Conservation (phyloP, 2,888 invertebrate species). For the Mechanitis mazaeus region DNA sequence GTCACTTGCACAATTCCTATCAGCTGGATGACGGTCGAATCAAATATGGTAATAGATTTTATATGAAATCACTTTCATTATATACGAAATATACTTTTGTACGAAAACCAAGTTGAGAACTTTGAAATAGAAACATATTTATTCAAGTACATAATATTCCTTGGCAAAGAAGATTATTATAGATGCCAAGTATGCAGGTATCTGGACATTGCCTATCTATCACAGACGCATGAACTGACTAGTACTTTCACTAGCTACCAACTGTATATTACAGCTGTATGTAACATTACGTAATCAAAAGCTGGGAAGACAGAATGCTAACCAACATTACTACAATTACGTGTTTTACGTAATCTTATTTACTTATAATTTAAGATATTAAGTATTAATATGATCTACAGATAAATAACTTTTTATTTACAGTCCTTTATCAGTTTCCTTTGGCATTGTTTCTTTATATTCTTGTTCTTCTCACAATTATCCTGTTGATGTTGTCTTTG, state of each 20-base stretch:
- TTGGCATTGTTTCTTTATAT: conserved; percentile 19
- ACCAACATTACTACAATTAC: not conserved
- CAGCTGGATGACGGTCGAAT: conserved; percentile 62
- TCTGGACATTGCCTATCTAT: conserved; percentile 3
- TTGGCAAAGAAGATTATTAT: not conserved
- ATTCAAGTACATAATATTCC: conserved; percentile 1
- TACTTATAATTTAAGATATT: too few species aligned
- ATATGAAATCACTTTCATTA: not conserved
- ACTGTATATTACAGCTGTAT: not conserved
- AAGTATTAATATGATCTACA: too few species aligned
- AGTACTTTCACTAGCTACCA: conserved; percentile 4
- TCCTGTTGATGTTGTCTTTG: conserved; percentile 10
- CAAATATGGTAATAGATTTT: conserved; percentile 2
- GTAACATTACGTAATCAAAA: not conserved
- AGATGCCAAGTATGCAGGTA: conserved; percentile 3
- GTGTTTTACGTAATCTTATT: too few species aligned
- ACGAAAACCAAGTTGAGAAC: not conserved
- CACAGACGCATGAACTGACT: not conserved
- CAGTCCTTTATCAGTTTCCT: conserved; percentile 23
- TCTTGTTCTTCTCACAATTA: conserved; percentile 19
- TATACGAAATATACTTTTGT: not conserved
- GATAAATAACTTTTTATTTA: conserved; percentile 13
- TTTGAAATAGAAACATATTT: not conserved
- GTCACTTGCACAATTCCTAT: conserved; percentile 71
- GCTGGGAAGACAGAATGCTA: not conserved